Percentiles rank a stretch among this genome's conserved stretches.
Conservation (phyloP, 2,113 vertebrate species). For the Engraulis encrasicolus region DNA sequence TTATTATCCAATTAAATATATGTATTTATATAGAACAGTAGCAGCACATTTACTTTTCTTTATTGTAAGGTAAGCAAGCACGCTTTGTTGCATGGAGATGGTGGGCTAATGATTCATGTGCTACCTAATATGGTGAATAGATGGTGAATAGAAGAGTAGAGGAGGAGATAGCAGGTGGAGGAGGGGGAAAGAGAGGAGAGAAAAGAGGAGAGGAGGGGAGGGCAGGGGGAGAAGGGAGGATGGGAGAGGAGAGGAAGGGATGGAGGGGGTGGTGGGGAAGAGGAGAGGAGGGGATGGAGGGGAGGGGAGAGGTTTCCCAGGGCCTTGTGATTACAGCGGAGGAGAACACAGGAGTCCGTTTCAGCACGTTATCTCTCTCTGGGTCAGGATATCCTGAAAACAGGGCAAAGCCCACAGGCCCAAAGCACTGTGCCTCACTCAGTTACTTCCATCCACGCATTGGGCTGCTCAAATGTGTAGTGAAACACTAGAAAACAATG, state of each 20-base stretch:
- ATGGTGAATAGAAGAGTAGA: too few relatives aligned
- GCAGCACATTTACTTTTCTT: too few relatives aligned
- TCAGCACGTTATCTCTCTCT: neutral
- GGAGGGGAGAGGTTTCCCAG: neutral
- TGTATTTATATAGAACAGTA: too few relatives aligned
- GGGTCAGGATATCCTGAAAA: slow-evolving; percentile 1
- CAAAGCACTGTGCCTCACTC: neutral
- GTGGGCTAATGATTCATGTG: neutral
- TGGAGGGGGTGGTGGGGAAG: too few relatives aligned
- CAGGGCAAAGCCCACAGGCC: neutral
- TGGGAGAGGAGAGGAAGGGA: too few relatives aligned
- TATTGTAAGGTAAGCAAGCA: neutral
- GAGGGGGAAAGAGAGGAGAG: too few relatives aligned
- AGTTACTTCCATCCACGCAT: neutral
- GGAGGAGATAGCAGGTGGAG: too few relatives aligned
- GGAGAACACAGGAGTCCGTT: neutral
- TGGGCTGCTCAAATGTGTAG: neutral
- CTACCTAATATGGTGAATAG: neutral
- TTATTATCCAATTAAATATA: too few relatives aligned
- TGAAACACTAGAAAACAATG: neutral
- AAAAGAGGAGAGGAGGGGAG: too few relatives aligned
- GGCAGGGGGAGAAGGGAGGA: too few relatives aligned
- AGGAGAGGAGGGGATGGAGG: neutral
- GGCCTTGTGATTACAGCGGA: neutral
- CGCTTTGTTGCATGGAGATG: neutral